These are phyloP conservation scores for Camptogramma bilineatum DNA, from an alignment of 2,888 invertebrate species.

Conservation along the genomic window DNA sequence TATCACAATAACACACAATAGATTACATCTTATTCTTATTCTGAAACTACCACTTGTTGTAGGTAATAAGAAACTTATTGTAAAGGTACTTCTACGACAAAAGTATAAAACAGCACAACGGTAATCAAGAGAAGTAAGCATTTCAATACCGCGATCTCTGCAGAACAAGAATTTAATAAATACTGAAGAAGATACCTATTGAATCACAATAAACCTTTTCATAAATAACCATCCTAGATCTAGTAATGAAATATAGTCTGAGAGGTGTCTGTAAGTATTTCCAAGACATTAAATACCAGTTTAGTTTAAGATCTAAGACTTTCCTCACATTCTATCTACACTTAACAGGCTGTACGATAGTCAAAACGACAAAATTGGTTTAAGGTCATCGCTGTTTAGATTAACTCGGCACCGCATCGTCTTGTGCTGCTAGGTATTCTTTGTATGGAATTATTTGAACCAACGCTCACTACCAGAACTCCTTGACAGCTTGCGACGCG, in stretches of 20 bases:
- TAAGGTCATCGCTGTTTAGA: too few relatives aligned
- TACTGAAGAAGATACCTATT: constrained; percentile 3
- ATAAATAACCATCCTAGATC: constrained; percentile 11
- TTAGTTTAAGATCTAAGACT: not conserved
- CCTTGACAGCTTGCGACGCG: too few relatives aligned
- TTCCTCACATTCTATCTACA: too few relatives aligned
- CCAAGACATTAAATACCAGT: not conserved
- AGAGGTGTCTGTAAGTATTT: not conserved
- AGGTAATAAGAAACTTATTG: not conserved
- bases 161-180: constrained; percentile 2
- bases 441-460: too few relatives aligned
- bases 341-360: too few relatives aligned
- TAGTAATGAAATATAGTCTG: constrained; percentile 15
- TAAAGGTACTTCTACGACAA: not conserved
- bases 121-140: not conserved
- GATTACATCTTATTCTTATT: too few relatives aligned
- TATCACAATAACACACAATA: not conserved
- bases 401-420: too few relatives aligned
- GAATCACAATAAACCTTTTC: constrained; percentile 31
- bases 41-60: not conserved
- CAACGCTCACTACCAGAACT: too few relatives aligned
- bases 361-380: too few relatives aligned
- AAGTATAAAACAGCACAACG: not conserved
- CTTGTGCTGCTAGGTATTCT: too few relatives aligned
- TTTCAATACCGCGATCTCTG: constrained; percentile 3